Percentiles rank a stretch among this genome's conserved stretches.
Evolutionary conservation across 2,888 invertebrate genomes (phyloP).

Genomic region (Melieria crassipennis): DNA sequence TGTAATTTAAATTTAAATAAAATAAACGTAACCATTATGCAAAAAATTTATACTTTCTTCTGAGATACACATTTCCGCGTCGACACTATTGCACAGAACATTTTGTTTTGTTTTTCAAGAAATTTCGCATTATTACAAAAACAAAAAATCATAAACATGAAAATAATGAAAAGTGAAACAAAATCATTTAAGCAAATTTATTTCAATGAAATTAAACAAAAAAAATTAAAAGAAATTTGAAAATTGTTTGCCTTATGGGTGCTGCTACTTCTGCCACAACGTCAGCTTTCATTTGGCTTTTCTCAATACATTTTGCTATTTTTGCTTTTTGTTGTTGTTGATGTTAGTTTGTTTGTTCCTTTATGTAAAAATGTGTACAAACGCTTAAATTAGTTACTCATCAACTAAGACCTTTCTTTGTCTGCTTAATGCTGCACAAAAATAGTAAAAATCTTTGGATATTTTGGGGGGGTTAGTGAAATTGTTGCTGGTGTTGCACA

Average conservation of each 20-base stretch:
- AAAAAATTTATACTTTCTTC: constrained; percentile 37
- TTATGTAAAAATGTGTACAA: constrained; percentile 17
- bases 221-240: background rate
- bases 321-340: background rate
- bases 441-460: constrained; percentile 41
- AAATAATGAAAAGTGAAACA: background rate
- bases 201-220: background rate
- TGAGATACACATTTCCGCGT: constrained; percentile 43
- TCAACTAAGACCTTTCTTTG: no score
- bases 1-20: constrained; percentile 14
- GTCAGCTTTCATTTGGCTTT: background rate
- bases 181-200: no score
- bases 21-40: constrained; percentile 1
- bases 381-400: background rate
- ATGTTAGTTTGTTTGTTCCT: background rate
- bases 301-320: background rate
- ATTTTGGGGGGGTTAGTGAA: background rate
- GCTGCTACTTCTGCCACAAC: background rate
- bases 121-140: constrained; percentile 31
- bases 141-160: constrained; percentile 8
- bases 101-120: constrained; percentile 36
- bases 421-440: background rate
- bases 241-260: background rate
- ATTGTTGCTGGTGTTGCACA: background rate
- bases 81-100: constrained; percentile 50